Percentiles rank a stretch among this genome's conserved stretches.
Evolutionary conservation across 2,888 invertebrate species (phyloP).

Genomic region (Serripes groenlandicus): DNA sequence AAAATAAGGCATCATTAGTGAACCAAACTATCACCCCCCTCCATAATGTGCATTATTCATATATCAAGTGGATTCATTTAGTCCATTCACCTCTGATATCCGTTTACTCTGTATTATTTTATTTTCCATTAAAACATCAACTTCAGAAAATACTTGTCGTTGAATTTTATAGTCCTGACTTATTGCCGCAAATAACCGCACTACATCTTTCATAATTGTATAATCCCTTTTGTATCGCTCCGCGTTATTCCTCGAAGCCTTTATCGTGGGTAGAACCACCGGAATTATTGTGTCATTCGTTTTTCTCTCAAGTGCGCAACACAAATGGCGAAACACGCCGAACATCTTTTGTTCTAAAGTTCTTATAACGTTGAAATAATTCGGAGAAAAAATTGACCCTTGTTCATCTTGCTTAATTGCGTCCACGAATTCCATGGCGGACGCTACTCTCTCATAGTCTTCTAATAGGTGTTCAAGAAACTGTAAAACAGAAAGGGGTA

Average conservation of each 20-base stretch:
- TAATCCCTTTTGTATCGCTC: constrained; percentile 20
- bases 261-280: background rate
- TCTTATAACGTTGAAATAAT: background rate
- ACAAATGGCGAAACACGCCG: constrained; percentile 3
- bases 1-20: too few species aligned
- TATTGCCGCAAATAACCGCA: constrained; percentile 6
- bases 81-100: background rate
- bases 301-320: background rate
- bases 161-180: constrained; percentile 4
- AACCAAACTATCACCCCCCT: too few species aligned
- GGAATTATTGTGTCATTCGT: background rate
- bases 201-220: constrained; percentile 7
- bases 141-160: constrained; percentile 9
- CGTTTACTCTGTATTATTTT: background rate
- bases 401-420: background rate
- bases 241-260: background rate
- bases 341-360: constrained; percentile 9
- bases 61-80: too few species aligned
- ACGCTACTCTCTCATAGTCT: constrained; percentile 3
- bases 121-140: background rate
- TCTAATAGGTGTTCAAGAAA: constrained; percentile 4
- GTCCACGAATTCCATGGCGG: constrained; percentile 2
- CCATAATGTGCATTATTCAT: too few species aligned
- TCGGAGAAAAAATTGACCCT: background rate
- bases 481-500: too few species aligned